Conservation (phyloP, 2,113 vertebrate genomes). For the Haemorhous mexicanus region DNA sequence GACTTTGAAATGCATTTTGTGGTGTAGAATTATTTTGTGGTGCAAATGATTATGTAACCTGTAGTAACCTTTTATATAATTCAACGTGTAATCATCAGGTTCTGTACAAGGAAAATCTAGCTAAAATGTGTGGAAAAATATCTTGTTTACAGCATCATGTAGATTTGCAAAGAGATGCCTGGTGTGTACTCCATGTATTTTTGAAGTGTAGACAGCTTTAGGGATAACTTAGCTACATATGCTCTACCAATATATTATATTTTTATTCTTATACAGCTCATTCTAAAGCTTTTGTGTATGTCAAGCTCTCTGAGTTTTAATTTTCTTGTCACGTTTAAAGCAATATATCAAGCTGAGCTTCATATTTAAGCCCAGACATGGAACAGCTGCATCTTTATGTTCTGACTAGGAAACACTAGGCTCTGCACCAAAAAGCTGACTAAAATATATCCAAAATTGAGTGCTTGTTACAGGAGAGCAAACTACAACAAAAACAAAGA, state of each 20-base stretch:
- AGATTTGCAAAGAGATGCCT: neutral
- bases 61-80: neutral
- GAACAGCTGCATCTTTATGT: conserved; percentile 19
- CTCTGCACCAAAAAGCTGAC: conserved; percentile 20
- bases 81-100: neutral
- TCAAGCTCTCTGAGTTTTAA: conserved; percentile 8
- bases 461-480: neutral
- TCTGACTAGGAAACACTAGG: conserved; percentile 17
- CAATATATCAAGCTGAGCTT: conserved; percentile 6
- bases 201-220: neutral
- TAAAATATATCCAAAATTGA: neutral
- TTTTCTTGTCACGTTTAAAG: conserved; percentile 35
- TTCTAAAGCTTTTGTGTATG: neutral
- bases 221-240: neutral
- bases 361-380: conserved; percentile 24
- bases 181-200: neutral
- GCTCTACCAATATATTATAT: neutral
- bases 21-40: conserved; percentile 2
- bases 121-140: neutral
- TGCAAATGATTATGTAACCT: neutral
- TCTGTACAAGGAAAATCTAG: neutral
- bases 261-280: neutral
- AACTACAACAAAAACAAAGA: neutral
- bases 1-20: conserved; percentile 46
- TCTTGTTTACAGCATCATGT: neutral